Percentiles rank a stretch among this genome's conserved stretches.
phyloP scores from a whole-genome alignment of 2,888 invertebrate genomes.

The Catonia carolina region DNA sequence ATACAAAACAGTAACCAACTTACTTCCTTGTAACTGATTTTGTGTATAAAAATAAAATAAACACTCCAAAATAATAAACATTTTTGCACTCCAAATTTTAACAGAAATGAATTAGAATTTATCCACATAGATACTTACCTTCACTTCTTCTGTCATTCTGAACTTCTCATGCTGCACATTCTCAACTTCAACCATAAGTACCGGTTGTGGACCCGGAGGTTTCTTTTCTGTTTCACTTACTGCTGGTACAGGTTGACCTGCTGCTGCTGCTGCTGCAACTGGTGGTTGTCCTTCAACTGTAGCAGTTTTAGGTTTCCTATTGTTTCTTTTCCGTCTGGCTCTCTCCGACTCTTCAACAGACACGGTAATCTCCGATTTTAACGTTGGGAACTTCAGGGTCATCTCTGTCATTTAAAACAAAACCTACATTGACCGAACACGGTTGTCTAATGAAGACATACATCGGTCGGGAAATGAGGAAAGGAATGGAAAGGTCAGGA shows the following conservation, averaged over 20 bases:
- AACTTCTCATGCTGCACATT: constrained; percentile 86
- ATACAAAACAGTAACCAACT: too few relatives aligned
- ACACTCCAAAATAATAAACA: background rate
- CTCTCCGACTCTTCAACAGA: constrained; percentile 40
- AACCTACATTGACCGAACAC: constrained; percentile 3
- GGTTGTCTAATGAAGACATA: too few relatives aligned
- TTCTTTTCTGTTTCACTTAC: constrained; percentile 40
- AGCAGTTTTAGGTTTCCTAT: constrained; percentile 34
- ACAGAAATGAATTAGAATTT: too few relatives aligned
- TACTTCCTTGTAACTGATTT: too few relatives aligned
- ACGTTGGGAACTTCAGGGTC: constrained; percentile 75
- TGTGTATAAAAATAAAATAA: background rate
- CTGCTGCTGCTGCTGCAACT: constrained; percentile 37
- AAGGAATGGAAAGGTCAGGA: too few relatives aligned
- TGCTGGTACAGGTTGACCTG: constrained; percentile 46
- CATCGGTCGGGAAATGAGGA: too few relatives aligned
- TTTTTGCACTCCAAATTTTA: background rate
- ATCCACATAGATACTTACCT: too few relatives aligned
- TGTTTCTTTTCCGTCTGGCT: constrained; percentile 27
- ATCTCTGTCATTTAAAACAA: constrained; percentile 49
- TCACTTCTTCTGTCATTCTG: constrained; percentile 88
- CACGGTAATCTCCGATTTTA: constrained; percentile 76
- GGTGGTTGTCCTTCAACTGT: constrained; percentile 26
- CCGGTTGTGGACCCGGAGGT: constrained; percentile 40
- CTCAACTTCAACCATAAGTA: constrained; percentile 91